Percentiles rank a stretch among this genome's conserved stretches.
These are phyloP conservation scores for Eurois occulta DNA, from an alignment of 2,888 invertebrate genomes.

Conservation along the genomic window DNA sequence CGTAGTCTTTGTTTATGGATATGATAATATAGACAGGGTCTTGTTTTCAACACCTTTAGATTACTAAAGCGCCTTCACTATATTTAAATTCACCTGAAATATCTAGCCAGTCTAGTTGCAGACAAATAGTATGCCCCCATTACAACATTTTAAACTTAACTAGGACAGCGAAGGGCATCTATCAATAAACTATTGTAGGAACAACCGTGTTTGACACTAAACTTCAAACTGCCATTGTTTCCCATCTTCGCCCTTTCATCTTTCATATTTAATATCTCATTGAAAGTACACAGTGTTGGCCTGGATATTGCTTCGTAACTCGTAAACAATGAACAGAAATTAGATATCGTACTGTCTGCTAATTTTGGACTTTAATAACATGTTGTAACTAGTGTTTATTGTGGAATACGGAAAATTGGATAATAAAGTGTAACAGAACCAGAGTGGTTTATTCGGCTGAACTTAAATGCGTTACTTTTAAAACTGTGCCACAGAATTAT, in stretches of 20 bases:
- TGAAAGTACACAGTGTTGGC: slow-evolving; percentile 37
- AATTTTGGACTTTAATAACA: slow-evolving; percentile 31
- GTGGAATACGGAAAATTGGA: neutral
- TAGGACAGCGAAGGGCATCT: slow-evolving; percentile 9
- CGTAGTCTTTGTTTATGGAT: neutral
- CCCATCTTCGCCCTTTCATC: slow-evolving; percentile 35
- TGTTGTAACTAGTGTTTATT: slow-evolving; percentile 11
- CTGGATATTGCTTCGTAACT: slow-evolving; percentile 23
- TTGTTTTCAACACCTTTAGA: neutral
- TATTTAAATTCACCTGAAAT: neutral
- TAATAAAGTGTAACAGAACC: neutral
- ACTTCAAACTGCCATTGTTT: slow-evolving; percentile 25
- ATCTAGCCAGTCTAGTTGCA: too few species aligned
- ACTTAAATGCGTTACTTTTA: neutral
- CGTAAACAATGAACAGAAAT: slow-evolving; percentile 39
- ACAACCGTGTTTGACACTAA: slow-evolving; percentile 32
- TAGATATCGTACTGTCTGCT: neutral
- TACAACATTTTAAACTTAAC: slow-evolving; percentile 12
- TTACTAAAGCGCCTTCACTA: neutral
- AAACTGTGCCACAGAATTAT: neutral
- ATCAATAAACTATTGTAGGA: slow-evolving; percentile 14
- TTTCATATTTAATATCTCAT: slow-evolving; percentile 32
- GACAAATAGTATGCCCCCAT: neutral
- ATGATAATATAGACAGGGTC: neutral
- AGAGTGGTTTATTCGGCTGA: neutral